Evolutionary conservation across 92 coral and sea anemone species (phyloP).

Genomic region (Nematostella vectensis): DNA sequence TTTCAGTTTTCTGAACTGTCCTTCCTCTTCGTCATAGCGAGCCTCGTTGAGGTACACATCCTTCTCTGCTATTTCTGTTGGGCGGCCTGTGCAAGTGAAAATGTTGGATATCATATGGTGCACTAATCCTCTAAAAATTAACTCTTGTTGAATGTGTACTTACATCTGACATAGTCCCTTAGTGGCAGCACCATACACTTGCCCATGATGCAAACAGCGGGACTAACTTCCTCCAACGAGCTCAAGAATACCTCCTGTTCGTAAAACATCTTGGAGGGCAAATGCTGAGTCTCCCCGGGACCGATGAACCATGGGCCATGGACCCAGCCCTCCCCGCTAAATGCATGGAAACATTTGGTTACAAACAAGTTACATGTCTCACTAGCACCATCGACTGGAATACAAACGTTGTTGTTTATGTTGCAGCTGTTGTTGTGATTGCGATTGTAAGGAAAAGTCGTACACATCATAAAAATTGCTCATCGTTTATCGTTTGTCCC

Average conservation of each 20-base stretch:
- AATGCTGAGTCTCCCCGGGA: constrained; percentile 90
- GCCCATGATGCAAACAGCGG: constrained; percentile 54
- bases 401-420: too few relatives aligned
- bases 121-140: too few relatives aligned
- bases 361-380: too few relatives aligned
- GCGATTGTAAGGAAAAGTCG: too few relatives aligned
- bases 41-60: constrained; percentile 88
- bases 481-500: too few relatives aligned
- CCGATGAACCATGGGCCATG: constrained; percentile 91
- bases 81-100: constrained; percentile 61
- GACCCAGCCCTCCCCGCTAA: constrained; percentile 63
- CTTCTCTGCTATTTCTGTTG: constrained; percentile 92
- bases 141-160: too few relatives aligned
- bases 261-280: constrained; percentile 90
- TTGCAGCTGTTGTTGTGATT: too few relatives aligned
- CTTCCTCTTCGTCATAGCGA: constrained; percentile 95
- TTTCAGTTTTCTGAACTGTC: constrained; percentile 94
- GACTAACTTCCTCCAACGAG: constrained; percentile 71
- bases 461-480: too few relatives aligned
- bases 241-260: constrained; percentile 90
- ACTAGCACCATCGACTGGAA: too few relatives aligned
- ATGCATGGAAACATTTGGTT: neutral
- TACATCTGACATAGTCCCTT: constrained; percentile 90
- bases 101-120: neutral
- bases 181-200: constrained; percentile 90